These are phyloP conservation scores for Bedellia somnulentella DNA, from an alignment of 2,888 invertebrate species.

Conservation along the genomic window DNA sequence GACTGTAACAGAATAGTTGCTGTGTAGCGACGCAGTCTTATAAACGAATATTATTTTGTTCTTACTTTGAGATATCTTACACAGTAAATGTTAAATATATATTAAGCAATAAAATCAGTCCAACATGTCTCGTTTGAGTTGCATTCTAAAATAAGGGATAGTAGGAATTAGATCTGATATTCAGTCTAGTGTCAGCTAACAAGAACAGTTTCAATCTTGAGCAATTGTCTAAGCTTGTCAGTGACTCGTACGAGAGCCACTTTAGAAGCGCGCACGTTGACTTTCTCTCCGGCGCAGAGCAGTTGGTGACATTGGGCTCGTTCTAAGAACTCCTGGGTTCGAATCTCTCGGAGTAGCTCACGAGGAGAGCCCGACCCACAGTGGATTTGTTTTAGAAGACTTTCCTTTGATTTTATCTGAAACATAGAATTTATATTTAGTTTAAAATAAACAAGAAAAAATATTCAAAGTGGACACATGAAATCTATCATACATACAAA, in stretches of 20 bases:
- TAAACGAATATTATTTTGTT: slow-evolving; percentile 44
- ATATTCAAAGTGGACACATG: too few relatives aligned
- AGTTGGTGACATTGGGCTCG: slow-evolving; percentile 80
- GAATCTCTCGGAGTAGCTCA: slow-evolving; percentile 65
- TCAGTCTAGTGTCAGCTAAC: slow-evolving; percentile 66
- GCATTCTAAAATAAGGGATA: too few relatives aligned
- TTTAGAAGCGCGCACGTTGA: slow-evolving; percentile 79
- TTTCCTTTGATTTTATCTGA: slow-evolving; percentile 80
- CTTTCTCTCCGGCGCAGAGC: slow-evolving; percentile 74
- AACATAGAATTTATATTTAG: too few relatives aligned
- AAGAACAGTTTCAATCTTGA: slow-evolving; percentile 77
- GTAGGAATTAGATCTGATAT: too few relatives aligned
- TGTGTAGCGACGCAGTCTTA: too few relatives aligned
- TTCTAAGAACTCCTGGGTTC: slow-evolving; percentile 79
- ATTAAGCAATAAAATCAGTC: too few relatives aligned
- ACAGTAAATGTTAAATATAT: not conserved
- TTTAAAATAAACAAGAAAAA: too few relatives aligned
- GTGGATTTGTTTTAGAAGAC: slow-evolving; percentile 72
- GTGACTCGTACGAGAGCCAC: slow-evolving; percentile 83
- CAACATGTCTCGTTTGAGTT: too few relatives aligned
- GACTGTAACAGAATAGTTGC: too few relatives aligned
- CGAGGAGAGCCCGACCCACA: slow-evolving; percentile 61
- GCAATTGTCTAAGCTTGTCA: slow-evolving; percentile 77
- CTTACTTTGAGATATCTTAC: slow-evolving; percentile 34
- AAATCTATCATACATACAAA: too few relatives aligned